Evolutionary conservation across 2,113 vertebrate species (phyloP), one percentile per base, ranked within the genome.

Genomic region (Channa argus): DNA sequence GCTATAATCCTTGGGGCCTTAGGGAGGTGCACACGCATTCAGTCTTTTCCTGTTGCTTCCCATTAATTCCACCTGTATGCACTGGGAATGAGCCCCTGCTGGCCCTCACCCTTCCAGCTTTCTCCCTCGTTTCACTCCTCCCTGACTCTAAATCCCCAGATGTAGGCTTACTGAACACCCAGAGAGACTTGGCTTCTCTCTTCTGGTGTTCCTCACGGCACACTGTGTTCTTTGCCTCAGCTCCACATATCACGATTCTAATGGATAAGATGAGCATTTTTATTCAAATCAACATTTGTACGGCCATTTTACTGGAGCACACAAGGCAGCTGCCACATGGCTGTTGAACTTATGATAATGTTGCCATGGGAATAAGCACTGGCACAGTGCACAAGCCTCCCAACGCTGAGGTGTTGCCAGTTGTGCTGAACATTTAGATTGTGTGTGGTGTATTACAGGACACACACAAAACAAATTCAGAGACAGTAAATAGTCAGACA

Each of bases 31-130:
- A 82, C 76, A 81, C 85, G 84, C 73, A 80, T 78, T 66, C 71
- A 89, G 73, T 44, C 82, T 81, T 88, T 92, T 86, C 83, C 86
- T 89, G 88, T 86, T 85, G 84, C 79, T 92, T 92, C 84, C 84
- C 86, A 89, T 93, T 91, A 90, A 86, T 91, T 91, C 89, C 89
- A 93, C 92, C 91, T 93, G 90, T 86, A 89, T 80, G 87, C 89
- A 92, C 86, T 89, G 76, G 81, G 79, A 86, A 81, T 90, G 89
- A 92, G 86, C 85, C 74, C 84, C 84, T 39, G 56, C 85, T 74
- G 77, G 74, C 85, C 86, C 65, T 75, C 60, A 82, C 79, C 82
- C 86, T 91, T 89, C 85, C 87, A 86, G 82, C 83, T 74, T 66
- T 80, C 71, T 71, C 69, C 63, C 68, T 68, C 61, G 39, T 45